Percentiles rank a stretch among this genome's conserved stretches.
Evolutionary conservation across 2,113 vertebrate species (phyloP).

Genomic region (Phaetusa simplex): DNA sequence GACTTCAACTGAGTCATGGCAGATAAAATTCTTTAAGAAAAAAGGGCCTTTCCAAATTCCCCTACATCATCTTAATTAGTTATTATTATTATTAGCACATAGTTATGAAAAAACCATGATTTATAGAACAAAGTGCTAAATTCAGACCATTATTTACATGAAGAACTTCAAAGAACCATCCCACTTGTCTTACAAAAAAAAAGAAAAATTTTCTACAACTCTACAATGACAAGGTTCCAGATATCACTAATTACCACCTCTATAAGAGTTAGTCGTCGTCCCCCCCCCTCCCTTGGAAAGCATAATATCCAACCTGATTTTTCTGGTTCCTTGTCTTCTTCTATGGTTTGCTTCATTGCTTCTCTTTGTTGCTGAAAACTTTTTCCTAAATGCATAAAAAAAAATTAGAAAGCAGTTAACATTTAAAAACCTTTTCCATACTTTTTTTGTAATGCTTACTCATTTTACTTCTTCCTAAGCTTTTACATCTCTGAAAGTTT

Average conservation of each 20-base stretch:
- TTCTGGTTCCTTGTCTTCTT: slow-evolving; percentile 91
- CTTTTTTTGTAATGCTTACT: neutral
- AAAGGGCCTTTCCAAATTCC: neutral
- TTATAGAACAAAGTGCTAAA: neutral
- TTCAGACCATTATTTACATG: neutral
- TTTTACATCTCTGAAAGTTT: neutral
- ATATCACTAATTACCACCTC: neutral
- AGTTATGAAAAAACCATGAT: neutral
- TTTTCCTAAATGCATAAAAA: slow-evolving; percentile 80
- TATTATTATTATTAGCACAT: neutral
- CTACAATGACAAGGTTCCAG: neutral
- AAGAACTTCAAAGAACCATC: neutral
- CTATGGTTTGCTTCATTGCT: slow-evolving; percentile 91
- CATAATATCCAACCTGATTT: slow-evolving; percentile 81
- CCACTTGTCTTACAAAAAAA: neutral
- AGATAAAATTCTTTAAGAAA: neutral
- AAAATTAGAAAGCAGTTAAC: slow-evolving; percentile 3
- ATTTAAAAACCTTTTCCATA: neutral
- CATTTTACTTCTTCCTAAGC: neutral
- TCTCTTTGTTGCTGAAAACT: slow-evolving; percentile 97
- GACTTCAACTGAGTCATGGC: neutral
- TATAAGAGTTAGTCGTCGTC: neutral
- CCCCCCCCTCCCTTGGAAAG: no score
- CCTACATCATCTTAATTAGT: neutral
- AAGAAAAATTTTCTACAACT: neutral